Evolutionary conservation across 2,113 vertebrate genomes (phyloP), one percentile per base, ranked within the genome.

Genomic region (Cyanocitta stelleri): DNA sequence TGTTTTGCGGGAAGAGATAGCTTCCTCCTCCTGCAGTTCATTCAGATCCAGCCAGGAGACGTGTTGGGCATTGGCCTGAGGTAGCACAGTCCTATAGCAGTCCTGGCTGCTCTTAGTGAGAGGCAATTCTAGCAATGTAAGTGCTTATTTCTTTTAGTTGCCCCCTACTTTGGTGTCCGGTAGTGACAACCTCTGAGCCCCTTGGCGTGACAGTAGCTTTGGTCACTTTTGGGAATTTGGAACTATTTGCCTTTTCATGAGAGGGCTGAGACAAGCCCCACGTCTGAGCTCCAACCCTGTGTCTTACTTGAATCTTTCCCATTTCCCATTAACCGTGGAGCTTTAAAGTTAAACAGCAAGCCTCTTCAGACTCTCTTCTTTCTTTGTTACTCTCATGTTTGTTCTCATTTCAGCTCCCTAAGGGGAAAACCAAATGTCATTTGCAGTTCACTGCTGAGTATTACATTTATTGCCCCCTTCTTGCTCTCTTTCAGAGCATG

Each of bases 361-460:
- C 26, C 44, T 87, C 33, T 91, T 87, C 62, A 83, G 67, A 35
- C 15, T 23, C 21, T 83, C 35, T 58, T 87, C 29, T 95, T 95
- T 56, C 56, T 92, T 92, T 85, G 37, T 78, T 52, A 44, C 64
- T 59, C 13, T 88, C n/a, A 11, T 59, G 27, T 56, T 84, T 0
- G 0, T 74, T 86, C 54, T 71, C 61, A 48, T 86, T 90, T 61
- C 33, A 54, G 0, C 58, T 93, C 52, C 83, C 84, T 58, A 35
- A 79, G 81, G 83, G 58, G 33, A 78, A 84, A 86, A 68, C 11
- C 58, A 89, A 82, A 67, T 73, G 80, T 43, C 37, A 33, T 69
- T 86, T 91, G 66, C 81, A 95, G 93, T 90, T 92, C 69, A 75
- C 39, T 84, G 73, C 63, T 87, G 35, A 26, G 44, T 78, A 27